Conservation (phyloP, 1,140 invertebrate genomes). For the Tribolium castaneum region DNA sequence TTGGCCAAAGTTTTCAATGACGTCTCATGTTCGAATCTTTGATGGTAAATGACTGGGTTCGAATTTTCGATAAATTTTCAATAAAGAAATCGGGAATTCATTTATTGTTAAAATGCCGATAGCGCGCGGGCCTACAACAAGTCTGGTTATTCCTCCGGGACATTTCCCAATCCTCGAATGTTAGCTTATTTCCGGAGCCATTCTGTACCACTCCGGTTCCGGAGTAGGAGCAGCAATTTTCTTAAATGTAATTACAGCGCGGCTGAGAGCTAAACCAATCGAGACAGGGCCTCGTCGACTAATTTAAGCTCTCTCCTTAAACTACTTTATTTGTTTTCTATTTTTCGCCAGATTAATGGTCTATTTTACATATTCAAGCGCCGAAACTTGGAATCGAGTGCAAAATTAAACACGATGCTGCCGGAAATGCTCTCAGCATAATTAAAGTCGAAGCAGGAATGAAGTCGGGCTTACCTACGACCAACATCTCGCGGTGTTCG, state of each 20-base stretch:
- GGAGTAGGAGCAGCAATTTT: slow-evolving; percentile 54
- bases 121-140: slow-evolving; percentile 44
- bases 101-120: slow-evolving; percentile 51
- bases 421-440: neutral
- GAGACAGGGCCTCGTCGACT: slow-evolving; percentile 49
- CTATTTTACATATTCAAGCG: slow-evolving; percentile 41
- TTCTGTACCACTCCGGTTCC: slow-evolving; percentile 47
- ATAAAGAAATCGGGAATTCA: slow-evolving; percentile 53
- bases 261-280: slow-evolving; percentile 46
- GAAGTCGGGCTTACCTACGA: slow-evolving; percentile 76
- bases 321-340: slow-evolving; percentile 46
- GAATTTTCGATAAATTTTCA: slow-evolving; percentile 45
- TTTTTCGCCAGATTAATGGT: slow-evolving; percentile 44
- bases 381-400: neutral
- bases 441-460: slow-evolving; percentile 1
- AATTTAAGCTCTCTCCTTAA: slow-evolving; percentile 40
- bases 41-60: neutral
- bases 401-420: neutral
- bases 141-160: slow-evolving; percentile 46
- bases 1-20: neutral
- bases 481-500: slow-evolving; percentile 79
- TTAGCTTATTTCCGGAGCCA: slow-evolving; percentile 52
- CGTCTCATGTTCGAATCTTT: neutral
- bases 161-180: slow-evolving; percentile 47
- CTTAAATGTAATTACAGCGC: slow-evolving; percentile 56